phyloP scores from a whole-genome alignment of 2,113 vertebrate species.

The Thinocorus orbignyianus region DNA sequence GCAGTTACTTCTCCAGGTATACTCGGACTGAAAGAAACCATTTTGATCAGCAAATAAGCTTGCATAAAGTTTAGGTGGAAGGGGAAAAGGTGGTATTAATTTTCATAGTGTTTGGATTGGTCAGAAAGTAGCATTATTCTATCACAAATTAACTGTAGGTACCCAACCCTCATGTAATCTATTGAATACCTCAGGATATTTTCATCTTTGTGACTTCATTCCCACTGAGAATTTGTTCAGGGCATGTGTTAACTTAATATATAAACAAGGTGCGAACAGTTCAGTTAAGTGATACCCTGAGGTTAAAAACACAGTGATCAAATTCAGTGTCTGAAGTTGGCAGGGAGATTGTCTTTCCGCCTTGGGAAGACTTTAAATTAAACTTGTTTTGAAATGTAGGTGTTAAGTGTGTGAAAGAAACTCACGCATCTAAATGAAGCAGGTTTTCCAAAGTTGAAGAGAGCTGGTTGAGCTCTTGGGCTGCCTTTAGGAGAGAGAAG shows the following conservation, averaged over 20 bases:
- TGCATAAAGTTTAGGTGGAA: background rate
- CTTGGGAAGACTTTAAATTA: background rate
- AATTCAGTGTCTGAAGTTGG: constrained; percentile 24
- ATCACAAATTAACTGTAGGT: background rate
- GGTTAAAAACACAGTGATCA: background rate
- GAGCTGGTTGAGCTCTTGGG: background rate
- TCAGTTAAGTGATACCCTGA: constrained; percentile 3
- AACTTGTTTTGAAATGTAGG: constrained; percentile 39
- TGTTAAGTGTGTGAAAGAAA: background rate
- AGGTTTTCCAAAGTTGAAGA: background rate
- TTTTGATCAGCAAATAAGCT: background rate
- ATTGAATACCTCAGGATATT: background rate
- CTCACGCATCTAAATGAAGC: background rate
- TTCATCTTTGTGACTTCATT: constrained; percentile 23
- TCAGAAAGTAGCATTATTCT: background rate
- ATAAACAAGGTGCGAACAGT: constrained; percentile 23
- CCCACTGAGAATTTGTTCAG: background rate
- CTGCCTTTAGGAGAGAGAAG: background rate
- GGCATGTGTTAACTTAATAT: constrained; percentile 13
- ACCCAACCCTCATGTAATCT: background rate
- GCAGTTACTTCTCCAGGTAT: background rate
- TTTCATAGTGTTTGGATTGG: background rate
- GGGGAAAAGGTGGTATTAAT: background rate
- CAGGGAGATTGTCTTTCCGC: background rate
- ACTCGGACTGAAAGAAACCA: background rate